Percentiles rank a stretch among this genome's conserved stretches.
phyloP scores from a whole-genome alignment of 2,113 vertebrate species.

The Eudorcas thomsonii region DNA sequence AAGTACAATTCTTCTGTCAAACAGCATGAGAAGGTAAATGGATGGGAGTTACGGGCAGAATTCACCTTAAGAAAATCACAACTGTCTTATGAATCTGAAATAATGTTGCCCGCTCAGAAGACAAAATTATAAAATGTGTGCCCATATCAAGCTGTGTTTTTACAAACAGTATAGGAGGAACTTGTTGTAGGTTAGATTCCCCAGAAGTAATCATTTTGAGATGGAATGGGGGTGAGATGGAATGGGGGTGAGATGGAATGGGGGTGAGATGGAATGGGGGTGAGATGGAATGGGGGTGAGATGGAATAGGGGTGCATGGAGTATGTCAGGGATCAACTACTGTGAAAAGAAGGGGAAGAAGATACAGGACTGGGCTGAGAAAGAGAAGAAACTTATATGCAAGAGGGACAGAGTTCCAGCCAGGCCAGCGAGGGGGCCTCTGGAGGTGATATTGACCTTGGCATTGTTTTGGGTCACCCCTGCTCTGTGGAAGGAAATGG shows the following conservation, averaged over 20 bases:
- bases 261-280: neutral
- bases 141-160: neutral
- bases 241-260: neutral
- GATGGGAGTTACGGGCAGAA: neutral
- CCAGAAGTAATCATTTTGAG: neutral
- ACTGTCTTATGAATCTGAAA: neutral
- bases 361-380: neutral
- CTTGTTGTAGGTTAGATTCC: neutral
- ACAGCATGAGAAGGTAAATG: constrained; percentile 39
- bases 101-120: neutral
- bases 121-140: neutral
- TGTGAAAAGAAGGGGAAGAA: neutral
- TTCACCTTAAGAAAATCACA: neutral
- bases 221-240: neutral
- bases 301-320: neutral
- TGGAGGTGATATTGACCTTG: neutral
- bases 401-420: too few relatives aligned
- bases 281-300: neutral
- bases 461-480: neutral
- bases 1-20: constrained; percentile 6
- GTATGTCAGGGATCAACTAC: neutral
- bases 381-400: neutral
- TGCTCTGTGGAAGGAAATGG: neutral
- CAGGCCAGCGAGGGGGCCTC: neutral
- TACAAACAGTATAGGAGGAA: neutral